Evolutionary conservation across 2,113 vertebrate species (phyloP).

Genomic region (Orthonyx spaldingii): DNA sequence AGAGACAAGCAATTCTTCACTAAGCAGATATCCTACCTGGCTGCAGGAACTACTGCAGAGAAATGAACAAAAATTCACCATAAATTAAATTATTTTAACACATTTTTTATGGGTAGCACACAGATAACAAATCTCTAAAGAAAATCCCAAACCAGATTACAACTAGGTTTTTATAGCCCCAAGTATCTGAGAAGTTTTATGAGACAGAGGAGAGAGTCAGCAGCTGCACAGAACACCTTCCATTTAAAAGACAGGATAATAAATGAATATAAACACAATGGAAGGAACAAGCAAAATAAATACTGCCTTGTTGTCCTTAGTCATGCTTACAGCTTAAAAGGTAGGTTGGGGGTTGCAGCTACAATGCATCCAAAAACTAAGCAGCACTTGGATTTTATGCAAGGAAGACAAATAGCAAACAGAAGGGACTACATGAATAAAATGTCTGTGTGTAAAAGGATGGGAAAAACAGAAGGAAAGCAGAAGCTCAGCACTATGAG

Average conservation of each 20-base stretch:
- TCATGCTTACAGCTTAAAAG: neutral
- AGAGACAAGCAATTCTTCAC: neutral
- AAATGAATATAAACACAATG: slow-evolving; percentile 20
- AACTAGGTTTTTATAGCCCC: slow-evolving; percentile 26
- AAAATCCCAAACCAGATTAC: slow-evolving; percentile 46
- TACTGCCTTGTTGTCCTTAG: neutral
- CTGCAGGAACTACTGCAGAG: neutral
- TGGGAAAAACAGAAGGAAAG: neutral
- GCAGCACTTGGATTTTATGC: neutral
- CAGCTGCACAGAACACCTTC: slow-evolving; percentile 21
- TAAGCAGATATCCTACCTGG: neutral
- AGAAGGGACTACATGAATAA: neutral
- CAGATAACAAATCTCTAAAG: slow-evolving; percentile 37
- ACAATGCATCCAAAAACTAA: neutral
- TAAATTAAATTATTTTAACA: slow-evolving; percentile 39
- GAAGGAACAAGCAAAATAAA: slow-evolving; percentile 18
- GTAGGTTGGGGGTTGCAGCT: neutral
- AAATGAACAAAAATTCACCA: slow-evolving; percentile 10
- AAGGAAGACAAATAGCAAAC: neutral
- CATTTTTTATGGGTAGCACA: slow-evolving; percentile 13
- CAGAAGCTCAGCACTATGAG: neutral
- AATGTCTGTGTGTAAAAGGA: neutral
- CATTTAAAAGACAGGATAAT: slow-evolving; percentile 29
- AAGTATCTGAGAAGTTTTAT: slow-evolving; percentile 32
- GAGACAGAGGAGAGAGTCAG: slow-evolving; percentile 2